Conservation (phyloP, 2,797 vertebrate genomes). For the Cryptoprocta ferox region DNA sequence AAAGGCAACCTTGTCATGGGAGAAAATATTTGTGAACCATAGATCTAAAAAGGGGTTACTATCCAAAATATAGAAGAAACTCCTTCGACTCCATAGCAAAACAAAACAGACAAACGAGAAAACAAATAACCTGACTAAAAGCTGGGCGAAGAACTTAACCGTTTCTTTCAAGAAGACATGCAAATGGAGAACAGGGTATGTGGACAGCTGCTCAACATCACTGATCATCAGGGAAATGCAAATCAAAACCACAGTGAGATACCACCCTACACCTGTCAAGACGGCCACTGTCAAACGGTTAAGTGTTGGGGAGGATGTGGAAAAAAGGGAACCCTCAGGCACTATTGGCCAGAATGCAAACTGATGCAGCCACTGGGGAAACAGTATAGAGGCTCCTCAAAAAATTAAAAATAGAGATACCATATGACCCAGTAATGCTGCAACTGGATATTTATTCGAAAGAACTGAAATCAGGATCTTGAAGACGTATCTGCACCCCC, state of each 20-base stretch:
- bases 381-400: background rate
- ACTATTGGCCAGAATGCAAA: background rate
- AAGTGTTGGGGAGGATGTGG: background rate
- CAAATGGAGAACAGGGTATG: background rate
- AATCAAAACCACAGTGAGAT: background rate
- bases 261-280: background rate
- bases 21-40: background rate
- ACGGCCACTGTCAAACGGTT: background rate
- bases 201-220: background rate
- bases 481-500: fast-evolving
- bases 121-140: background rate
- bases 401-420: background rate
- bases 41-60: background rate
- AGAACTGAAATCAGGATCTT: background rate
- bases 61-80: background rate
- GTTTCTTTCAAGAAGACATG: background rate
- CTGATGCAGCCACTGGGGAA: background rate
- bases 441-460: background rate
- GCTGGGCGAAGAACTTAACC: background rate
- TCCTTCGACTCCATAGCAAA: background rate
- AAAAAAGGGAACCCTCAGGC: background rate
- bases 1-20: background rate
- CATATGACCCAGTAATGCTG: background rate
- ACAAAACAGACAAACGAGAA: background rate
- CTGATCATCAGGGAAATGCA: background rate